These are phyloP conservation scores for Cynaeus angustus DNA, from an alignment of 2,888 invertebrate genomes.

Conservation along the genomic window DNA sequence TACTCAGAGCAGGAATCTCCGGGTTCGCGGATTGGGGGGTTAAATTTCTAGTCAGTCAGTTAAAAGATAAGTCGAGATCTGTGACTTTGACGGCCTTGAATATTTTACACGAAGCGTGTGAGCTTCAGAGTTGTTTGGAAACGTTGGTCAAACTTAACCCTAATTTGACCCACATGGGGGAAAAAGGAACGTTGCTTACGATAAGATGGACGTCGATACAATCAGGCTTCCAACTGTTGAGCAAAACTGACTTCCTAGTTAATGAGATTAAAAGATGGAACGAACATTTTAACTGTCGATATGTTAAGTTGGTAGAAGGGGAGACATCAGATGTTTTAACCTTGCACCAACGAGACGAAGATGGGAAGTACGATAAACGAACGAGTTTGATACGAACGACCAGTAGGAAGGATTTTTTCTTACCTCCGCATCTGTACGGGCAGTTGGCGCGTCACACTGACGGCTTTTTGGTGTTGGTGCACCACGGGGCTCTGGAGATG, in stretches of 20 bases:
- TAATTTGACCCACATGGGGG: conserved; percentile 80
- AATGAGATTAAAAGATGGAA: conserved; percentile 88
- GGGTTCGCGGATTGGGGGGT: conserved; percentile 92
- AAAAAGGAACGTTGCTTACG: conserved; percentile 85
- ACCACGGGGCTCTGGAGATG: conserved; percentile 72
- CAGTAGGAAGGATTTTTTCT: conserved; percentile 72
- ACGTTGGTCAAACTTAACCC: conserved; percentile 85
- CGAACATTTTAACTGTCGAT: conserved; percentile 83
- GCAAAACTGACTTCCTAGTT: conserved; percentile 77
- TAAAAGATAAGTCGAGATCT: conserved; percentile 87
- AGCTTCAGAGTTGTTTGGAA: conserved; percentile 85
- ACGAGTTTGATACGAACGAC: conserved; percentile 77
- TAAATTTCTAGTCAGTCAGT: conserved; percentile 86
- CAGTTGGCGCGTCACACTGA: conserved; percentile 83
- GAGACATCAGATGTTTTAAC: conserved; percentile 91
- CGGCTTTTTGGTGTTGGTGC: conserved; percentile 75
- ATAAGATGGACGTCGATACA: conserved; percentile 84
- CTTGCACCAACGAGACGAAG: conserved; percentile 85
- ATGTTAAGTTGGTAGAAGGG: conserved; percentile 92
- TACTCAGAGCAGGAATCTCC: conserved; percentile 84
- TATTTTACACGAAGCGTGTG: conserved; percentile 94
- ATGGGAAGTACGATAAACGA: conserved; percentile 82
- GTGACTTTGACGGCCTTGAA: conserved; percentile 88
- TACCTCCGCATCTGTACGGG: conserved; percentile 88
- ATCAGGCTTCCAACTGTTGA: conserved; percentile 79